Base-by-base conservation (phyloP, 2,888 invertebrate genomes). In the Notodonta ziczac region DNA sequence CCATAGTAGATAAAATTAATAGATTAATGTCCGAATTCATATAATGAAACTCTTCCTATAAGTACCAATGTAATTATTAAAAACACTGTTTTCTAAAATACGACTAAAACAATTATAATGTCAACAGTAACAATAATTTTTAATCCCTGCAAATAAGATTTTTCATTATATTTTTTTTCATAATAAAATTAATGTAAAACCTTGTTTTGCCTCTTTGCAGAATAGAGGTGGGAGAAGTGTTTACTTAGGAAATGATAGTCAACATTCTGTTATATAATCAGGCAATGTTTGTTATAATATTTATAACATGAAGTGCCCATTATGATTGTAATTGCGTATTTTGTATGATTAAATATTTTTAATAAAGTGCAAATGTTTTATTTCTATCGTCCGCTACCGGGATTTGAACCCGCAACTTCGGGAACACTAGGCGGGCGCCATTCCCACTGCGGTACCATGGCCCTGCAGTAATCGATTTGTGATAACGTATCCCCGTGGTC, bases 251-350 rank as follows among this genome's bases (percentile, higher is more conserved):
- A 52, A 55, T 55, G 7, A 55, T 55, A 55, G 55, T 40, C 40
- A 55, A 5, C 1, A 4, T 52, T 52, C 24, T 32, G 12, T 52
- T 52, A 52, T 53, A 13, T 5, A 55, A 6, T 40, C 39, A 16
- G 70, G 71, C 74, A 69, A 70, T 72, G 63, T 81, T 87, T 91
- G 90, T 88, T 90, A 88, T 91, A 91, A 89, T 87, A 91, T 91
- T 91, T 91, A 91, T 90, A 86, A 86, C 88, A 88, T 65, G 59
- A 65, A 61, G 60, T 73, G 69, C 61, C 57, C 58, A 55, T 58
- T 32, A 5, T n/a, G 55, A 53, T 53, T 58, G 50, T 62, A n/a
- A 42, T 14, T 55, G 59, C 24, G 44, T 44, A 32, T 24, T 57
- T 67, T 66, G 61, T 57, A 61, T 58, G 53, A 66, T 57, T 60